phyloP scores from a whole-genome alignment of 2,113 vertebrate genomes.

The Stercorarius parasiticus region DNA sequence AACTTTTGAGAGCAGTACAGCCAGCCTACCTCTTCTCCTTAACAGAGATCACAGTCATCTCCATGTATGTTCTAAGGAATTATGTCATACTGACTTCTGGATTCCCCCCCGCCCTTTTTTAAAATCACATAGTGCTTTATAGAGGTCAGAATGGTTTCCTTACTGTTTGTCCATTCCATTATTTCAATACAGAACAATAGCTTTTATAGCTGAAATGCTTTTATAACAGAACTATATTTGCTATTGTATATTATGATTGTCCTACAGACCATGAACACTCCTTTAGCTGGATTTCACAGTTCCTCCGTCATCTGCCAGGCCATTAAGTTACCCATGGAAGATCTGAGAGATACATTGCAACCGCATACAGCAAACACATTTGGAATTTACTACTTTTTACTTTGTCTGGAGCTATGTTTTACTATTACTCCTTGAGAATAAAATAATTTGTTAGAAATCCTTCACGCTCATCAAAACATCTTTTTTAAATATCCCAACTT shows the following conservation, averaged over 20 bases:
- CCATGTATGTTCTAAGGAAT: background rate
- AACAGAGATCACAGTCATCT: background rate
- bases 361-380: background rate
- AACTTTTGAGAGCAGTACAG: background rate
- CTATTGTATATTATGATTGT: conserved; percentile 56
- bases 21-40: background rate
- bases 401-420: background rate
- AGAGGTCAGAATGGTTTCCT: conserved; percentile 39
- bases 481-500: background rate
- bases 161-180: conserved; percentile 6
- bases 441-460: background rate
- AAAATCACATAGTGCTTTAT: background rate
- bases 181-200: conserved; percentile 30
- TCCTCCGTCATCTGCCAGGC: background rate
- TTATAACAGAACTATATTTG: background rate
- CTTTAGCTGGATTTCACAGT: background rate
- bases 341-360: background rate
- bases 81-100: fast-evolving
- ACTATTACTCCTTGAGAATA: background rate
- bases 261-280: conserved; percentile 33
- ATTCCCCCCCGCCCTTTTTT: background rate
- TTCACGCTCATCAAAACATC: background rate
- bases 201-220: background rate
- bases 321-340: background rate
- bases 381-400: background rate